A percentile compares a stretch with the other conserved stretches of the same genome.
Conservation (phyloP, 2,888 invertebrate species). For the Acleris sparsana region DNA sequence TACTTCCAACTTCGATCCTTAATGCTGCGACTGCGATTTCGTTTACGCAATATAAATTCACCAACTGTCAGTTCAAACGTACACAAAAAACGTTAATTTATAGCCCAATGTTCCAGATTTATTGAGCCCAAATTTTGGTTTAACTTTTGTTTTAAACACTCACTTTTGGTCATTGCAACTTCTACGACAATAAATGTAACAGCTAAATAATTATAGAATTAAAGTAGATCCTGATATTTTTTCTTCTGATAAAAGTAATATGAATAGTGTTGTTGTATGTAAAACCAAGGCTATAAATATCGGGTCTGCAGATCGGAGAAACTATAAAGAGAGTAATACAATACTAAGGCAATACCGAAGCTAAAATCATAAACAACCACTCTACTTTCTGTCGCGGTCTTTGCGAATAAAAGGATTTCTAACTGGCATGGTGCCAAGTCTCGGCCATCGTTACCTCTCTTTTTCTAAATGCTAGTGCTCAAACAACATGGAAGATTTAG, state of each 20-base stretch:
- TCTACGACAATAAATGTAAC: no score
- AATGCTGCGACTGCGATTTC: constrained; percentile 17
- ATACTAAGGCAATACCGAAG: constrained; percentile 9
- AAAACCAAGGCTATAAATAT: neutral
- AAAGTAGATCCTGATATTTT: no score
- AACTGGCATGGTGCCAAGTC: constrained; percentile 20
- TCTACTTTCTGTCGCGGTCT: constrained; percentile 23
- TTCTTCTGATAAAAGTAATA: neutral
- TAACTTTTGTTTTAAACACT: neutral
- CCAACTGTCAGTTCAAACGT: constrained; percentile 13
- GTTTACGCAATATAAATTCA: constrained; percentile 24
- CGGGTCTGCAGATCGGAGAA: constrained; percentile 4
- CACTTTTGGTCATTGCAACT: no score
- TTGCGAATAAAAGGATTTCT: constrained; percentile 27
- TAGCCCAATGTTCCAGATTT: constrained; percentile 3
- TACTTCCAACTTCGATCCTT: constrained; percentile 1
- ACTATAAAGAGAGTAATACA: constrained; percentile 12
- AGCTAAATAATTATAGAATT: neutral
- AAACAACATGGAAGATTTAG: constrained; percentile 15
- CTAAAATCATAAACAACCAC: constrained; percentile 25
- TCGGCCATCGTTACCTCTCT: constrained; percentile 14
- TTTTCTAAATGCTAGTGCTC: constrained; percentile 11
- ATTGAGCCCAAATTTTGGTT: constrained; percentile 3
- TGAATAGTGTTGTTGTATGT: neutral
- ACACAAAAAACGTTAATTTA: constrained; percentile 25